Base-by-base conservation (phyloP, 2,113 vertebrate species). In the Macquaria ambigua region DNA sequence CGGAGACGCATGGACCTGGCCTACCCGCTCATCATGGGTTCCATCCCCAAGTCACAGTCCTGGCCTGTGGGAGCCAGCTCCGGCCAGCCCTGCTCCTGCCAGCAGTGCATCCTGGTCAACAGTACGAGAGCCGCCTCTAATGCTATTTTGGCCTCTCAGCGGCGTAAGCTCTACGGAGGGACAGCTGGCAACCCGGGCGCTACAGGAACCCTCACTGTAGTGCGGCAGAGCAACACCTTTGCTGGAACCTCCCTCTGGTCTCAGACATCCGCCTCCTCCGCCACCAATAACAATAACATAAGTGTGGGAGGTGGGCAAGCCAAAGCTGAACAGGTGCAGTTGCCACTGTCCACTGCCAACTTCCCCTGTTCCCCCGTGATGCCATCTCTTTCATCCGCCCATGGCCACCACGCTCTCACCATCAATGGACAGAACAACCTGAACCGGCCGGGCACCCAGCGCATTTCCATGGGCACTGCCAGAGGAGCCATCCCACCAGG, bases 31-130 rank as follows among this genome's bases (percentile, higher is more conserved):
- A 98, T 97, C 82, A 98, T 98, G 85, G 98, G 98, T 85, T 97
- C 98, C 93, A 98, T 99, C 93, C 98, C 98, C 84, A 99, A 99
- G 75, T 99, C 98, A 0, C 98, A 98, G 93, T 99, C 98, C 0
- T 99, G 98, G 98, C 98, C 98, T 0, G 97, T 99, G 90, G 98
- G 98, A 0, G 74, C 96, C 91, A 97, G 94, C 93, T 97, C 97
- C 0, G 98, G 98, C 39, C 97, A 96, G 1, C 97, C 98, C 52
- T 99, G 98, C 89, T 97, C 97, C 15, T 98, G 98, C 86, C 97
- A 97, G 66, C 98, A 99, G 90, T 98, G 98, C 93, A 95, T 99
- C 89, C 95, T 99, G 89, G 98, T 99, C 84, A 98, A 98, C 96
- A 97, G 97, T 91, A 98, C 98, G 18, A 95, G 98, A 5, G 98